These are phyloP conservation scores for Passer domesticus DNA, from an alignment of 2,113 vertebrate genomes.

Conservation along the genomic window DNA sequence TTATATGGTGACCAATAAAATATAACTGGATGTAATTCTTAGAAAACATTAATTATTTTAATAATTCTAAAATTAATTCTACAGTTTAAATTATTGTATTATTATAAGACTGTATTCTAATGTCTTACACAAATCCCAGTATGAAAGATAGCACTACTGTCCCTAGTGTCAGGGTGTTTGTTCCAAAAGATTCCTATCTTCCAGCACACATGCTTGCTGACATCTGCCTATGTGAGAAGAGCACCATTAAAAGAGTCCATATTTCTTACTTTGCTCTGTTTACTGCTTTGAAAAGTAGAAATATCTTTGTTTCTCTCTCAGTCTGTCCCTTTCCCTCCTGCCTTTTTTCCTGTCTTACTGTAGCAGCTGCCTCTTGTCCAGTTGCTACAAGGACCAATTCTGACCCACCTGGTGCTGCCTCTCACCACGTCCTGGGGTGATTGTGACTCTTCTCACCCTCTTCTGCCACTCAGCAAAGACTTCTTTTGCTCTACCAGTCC, in stretches of 20 bases:
- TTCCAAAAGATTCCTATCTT: background rate
- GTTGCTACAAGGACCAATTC: fast-evolving
- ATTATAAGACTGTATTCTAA: background rate
- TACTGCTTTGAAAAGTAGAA: background rate
- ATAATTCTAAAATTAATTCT: background rate
- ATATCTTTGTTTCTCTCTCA: background rate
- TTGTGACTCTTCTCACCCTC: background rate
- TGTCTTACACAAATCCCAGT: background rate
- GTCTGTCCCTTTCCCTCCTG: background rate
- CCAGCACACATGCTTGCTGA: background rate
- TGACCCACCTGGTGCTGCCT: background rate
- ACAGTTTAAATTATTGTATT: background rate
- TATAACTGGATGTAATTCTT: background rate
- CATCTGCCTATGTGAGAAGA: background rate
- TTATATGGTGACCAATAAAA: background rate
- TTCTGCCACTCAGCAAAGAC: background rate
- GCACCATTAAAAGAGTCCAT: background rate
- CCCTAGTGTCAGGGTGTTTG: background rate
- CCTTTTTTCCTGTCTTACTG: background rate
- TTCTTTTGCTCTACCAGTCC: background rate
- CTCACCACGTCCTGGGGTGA: fast-evolving
- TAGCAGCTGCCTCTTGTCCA: background rate
- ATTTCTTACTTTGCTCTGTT: background rate
- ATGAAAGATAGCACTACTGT: background rate
- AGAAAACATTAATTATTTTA: background rate